phyloP scores from a whole-genome alignment of 2,888 invertebrate species.

The Pachliopta kotzebuea region DNA sequence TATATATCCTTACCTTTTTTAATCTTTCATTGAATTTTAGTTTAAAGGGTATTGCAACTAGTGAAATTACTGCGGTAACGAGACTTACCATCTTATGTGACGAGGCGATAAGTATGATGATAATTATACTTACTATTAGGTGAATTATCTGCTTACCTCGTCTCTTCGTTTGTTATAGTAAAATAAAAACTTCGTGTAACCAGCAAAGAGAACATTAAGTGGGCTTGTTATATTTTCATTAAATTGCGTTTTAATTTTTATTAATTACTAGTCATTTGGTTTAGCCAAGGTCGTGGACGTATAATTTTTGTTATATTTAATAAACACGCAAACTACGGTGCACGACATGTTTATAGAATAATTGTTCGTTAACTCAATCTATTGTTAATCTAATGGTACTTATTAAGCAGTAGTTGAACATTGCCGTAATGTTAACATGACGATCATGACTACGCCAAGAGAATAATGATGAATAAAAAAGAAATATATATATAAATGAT shows the following conservation, averaged over 20 bases:
- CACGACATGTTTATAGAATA: background rate
- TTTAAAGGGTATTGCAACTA: too few species aligned
- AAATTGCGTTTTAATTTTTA: background rate
- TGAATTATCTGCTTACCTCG: too few species aligned
- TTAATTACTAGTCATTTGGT: background rate
- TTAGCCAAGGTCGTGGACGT: background rate
- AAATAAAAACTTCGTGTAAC: background rate
- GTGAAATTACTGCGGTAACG: too few species aligned
- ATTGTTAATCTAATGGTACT: background rate
- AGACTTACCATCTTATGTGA: too few species aligned
- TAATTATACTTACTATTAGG: too few species aligned
- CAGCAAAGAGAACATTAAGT: background rate
- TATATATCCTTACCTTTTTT: too few species aligned
- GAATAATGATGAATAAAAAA: too few species aligned
- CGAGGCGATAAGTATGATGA: too few species aligned
- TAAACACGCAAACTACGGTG: conserved; percentile 7
- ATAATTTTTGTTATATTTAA: conserved; percentile 10
- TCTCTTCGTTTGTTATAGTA: background rate
- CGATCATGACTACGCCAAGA: too few species aligned
- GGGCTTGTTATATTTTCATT: background rate
- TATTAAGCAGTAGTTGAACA: background rate
- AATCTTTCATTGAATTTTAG: too few species aligned
- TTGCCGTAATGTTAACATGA: too few species aligned
- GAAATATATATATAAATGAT: too few species aligned
- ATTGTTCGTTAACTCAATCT: background rate